phyloP scores from a whole-genome alignment of 2,888 invertebrate species.

The Eretmocerus hayati region DNA sequence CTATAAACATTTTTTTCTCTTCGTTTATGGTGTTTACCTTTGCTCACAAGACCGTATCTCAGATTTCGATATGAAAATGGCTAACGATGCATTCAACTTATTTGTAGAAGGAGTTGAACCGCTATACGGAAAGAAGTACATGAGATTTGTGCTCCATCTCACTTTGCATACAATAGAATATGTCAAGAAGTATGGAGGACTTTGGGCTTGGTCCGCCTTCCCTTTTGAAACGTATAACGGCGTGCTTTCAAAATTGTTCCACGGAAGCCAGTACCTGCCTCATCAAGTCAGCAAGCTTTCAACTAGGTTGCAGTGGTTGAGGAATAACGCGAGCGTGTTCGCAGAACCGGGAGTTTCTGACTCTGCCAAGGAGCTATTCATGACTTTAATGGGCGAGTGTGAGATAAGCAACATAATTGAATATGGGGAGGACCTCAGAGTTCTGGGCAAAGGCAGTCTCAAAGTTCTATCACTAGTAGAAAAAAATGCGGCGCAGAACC shows the following conservation, averaged over 20 bases:
- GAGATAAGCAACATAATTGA: neutral
- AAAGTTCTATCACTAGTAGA: neutral
- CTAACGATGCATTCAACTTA: slow-evolving; percentile 7
- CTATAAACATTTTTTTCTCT: slow-evolving; percentile 14
- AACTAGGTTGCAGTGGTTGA: neutral
- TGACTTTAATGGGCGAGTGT: neutral
- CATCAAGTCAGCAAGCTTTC: slow-evolving; percentile 18
- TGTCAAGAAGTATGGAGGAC: slow-evolving; percentile 11
- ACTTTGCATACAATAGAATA: slow-evolving; percentile 12
- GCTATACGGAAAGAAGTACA: slow-evolving; percentile 13
- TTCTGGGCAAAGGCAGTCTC: neutral
- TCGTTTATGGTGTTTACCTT: slow-evolving; percentile 16
- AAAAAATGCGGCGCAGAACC: neutral
- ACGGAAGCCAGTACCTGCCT: slow-evolving; percentile 11
- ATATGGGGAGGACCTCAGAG: neutral
- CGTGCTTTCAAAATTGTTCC: slow-evolving; percentile 7
- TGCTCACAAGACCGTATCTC: slow-evolving; percentile 11
- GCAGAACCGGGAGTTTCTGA: neutral
- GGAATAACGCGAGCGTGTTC: slow-evolving; percentile 2
- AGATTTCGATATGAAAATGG: neutral
- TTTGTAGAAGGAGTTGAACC: slow-evolving; percentile 16
- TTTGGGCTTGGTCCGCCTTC: slow-evolving; percentile 20
- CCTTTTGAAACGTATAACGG: slow-evolving; percentile 13
- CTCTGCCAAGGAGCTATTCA: neutral
- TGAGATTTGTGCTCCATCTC: slow-evolving; percentile 21